phyloP scores from a whole-genome alignment of 2,888 invertebrate species.

The Sarcophaga caerulescens region DNA sequence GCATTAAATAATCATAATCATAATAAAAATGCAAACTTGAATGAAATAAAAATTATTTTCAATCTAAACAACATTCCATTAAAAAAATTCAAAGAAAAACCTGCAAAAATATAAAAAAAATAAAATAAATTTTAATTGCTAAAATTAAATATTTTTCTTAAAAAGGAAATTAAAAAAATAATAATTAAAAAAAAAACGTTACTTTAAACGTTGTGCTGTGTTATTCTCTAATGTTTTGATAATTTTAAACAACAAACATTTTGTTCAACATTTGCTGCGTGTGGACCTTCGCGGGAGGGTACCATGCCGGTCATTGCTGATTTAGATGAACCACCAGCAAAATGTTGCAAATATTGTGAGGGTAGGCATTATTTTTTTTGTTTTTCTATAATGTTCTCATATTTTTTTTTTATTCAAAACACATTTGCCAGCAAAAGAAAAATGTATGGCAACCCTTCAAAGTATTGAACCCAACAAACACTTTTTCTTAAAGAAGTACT shows the following conservation, averaged over 20 bases:
- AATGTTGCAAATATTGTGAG: slow-evolving; percentile 96
- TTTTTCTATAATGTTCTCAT: neutral
- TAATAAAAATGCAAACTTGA: slow-evolving; percentile 2
- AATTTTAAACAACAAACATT: slow-evolving; percentile 59
- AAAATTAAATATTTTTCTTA: no score
- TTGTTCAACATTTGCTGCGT: slow-evolving; percentile 69
- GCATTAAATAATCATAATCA: slow-evolving; percentile 15
- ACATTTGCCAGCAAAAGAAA: no score
- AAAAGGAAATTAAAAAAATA: slow-evolving; percentile 2
- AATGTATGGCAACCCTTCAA: no score
- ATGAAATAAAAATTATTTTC: slow-evolving; percentile 18
- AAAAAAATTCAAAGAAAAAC: slow-evolving; percentile 6
- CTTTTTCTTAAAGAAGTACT: no score
- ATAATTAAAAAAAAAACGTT: slow-evolving; percentile 7
- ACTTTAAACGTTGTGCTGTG: slow-evolving; percentile 33
- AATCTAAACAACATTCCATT: slow-evolving; percentile 54
- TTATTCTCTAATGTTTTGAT: slow-evolving; percentile 71
- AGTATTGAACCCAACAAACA: no score
- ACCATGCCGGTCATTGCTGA: slow-evolving; percentile 86
- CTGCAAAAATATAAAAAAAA: slow-evolving; percentile 40
- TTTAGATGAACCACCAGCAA: slow-evolving; percentile 90
- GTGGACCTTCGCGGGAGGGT: slow-evolving; percentile 75
- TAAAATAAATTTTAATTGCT: neutral
- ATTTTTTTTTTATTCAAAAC: neutral
- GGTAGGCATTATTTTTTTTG: slow-evolving; percentile 82